Conservation (phyloP, 2,113 vertebrate genomes). For the Macroglossus sobrinus region DNA sequence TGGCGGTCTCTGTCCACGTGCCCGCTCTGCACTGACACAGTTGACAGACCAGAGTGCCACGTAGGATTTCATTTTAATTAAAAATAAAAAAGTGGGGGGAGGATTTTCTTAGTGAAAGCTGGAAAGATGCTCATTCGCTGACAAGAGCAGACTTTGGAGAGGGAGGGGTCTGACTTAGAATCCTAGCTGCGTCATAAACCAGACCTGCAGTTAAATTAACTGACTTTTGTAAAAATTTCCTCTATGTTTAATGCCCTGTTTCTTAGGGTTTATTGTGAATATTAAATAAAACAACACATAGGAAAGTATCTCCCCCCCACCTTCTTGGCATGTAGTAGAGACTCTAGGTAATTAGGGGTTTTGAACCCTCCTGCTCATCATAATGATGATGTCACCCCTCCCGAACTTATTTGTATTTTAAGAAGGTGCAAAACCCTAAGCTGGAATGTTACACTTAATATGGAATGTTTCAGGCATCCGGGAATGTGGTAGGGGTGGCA, state of each 20-base stretch:
- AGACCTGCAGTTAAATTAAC: background rate
- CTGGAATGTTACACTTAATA: background rate
- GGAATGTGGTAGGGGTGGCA: background rate
- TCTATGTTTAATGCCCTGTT: background rate
- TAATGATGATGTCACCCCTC: background rate
- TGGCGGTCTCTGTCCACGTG: accelerated
- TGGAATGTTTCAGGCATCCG: background rate
- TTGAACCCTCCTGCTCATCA: background rate
- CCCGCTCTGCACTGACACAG: background rate
- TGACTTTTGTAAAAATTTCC: background rate
- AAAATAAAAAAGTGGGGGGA: background rate
- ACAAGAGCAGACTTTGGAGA: background rate
- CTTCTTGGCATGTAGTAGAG: background rate
- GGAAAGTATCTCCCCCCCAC: background rate
- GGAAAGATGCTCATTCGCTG: background rate
- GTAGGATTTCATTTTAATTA: background rate
- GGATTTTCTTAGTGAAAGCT: background rate
- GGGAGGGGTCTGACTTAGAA: background rate
- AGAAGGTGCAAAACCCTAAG: background rate
- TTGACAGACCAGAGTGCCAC: background rate
- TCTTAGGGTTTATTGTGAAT: background rate
- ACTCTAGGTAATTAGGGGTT: background rate
- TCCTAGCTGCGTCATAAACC: background rate
- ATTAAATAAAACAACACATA: background rate
- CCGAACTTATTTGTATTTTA: background rate